Evolutionary conservation across 1,140 invertebrate genomes (phyloP).

Genomic region (Drosophila biarmipes): DNA sequence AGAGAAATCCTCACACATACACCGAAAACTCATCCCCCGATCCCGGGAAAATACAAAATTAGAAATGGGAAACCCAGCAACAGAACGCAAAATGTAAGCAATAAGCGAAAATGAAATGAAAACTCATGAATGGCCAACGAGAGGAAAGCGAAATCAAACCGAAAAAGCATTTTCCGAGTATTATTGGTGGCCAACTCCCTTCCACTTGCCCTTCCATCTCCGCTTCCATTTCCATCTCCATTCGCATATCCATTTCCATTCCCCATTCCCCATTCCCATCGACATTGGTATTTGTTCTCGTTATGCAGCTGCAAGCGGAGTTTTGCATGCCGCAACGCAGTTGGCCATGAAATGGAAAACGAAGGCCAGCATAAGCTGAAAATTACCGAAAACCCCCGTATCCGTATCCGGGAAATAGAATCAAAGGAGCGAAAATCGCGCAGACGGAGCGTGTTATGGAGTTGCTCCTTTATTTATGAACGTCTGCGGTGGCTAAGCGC

Average conservation of each 20-base stretch:
- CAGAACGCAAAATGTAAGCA: slow-evolving; percentile 77
- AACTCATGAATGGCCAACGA: slow-evolving; percentile 74
- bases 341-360: slow-evolving; percentile 77
- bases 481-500: slow-evolving; percentile 40
- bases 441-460: slow-evolving; percentile 57
- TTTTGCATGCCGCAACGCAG: slow-evolving; percentile 59
- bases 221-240: not conserved
- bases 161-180: slow-evolving; percentile 69
- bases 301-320: slow-evolving; percentile 44
- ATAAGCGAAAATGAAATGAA: slow-evolving; percentile 83
- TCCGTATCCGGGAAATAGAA: slow-evolving; percentile 34
- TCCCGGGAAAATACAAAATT: slow-evolving; percentile 55
- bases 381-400: slow-evolving; percentile 52
- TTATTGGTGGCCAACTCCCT: slow-evolving; percentile 49
- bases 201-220: not conserved
- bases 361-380: slow-evolving; percentile 67
- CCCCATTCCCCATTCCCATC: slow-evolving; percentile 13
- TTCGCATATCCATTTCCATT: slow-evolving; percentile 26
- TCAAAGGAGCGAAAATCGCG: slow-evolving; percentile 43
- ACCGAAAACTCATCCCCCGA: not conserved
- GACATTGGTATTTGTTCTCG: slow-evolving; percentile 26
- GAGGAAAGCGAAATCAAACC: slow-evolving; percentile 65
- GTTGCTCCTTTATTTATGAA: slow-evolving; percentile 58
- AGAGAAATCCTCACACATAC: slow-evolving; percentile 50
- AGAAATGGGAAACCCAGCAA: slow-evolving; percentile 66